Percentiles rank a stretch among this genome's conserved stretches.
phyloP scores from a whole-genome alignment of 1,140 invertebrate species.

The Helicoverpa armigera region DNA sequence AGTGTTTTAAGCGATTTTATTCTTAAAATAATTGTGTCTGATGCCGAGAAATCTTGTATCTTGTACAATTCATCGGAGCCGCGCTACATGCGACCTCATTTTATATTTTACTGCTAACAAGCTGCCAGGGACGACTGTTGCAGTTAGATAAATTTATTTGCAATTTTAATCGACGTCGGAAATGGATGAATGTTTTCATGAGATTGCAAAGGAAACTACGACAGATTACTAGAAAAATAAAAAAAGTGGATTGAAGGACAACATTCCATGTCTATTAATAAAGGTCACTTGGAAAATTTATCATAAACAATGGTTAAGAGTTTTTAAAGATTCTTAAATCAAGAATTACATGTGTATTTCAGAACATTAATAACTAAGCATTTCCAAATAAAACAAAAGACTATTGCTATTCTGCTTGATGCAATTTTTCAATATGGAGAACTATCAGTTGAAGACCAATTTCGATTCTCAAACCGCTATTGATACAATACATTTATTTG shows the following conservation, averaged over 20 bases:
- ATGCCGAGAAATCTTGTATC: constrained; percentile 24
- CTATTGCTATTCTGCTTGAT: no score
- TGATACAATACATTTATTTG: neutral
- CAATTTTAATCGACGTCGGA: neutral
- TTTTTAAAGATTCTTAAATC: no score
- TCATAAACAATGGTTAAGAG: no score
- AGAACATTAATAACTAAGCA: no score
- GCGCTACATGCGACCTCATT: constrained; percentile 34
- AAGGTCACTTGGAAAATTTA: no score
- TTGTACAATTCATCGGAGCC: constrained; percentile 12
- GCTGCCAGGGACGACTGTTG: constrained; percentile 20
- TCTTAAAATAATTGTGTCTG: constrained; percentile 31
- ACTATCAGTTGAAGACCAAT: neutral
- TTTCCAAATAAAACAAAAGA: no score
- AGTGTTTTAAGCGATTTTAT: neutral
- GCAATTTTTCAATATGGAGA: neutral
- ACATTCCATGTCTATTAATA: no score
- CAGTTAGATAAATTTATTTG: neutral
- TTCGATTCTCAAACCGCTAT: neutral
- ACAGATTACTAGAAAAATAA: no score
- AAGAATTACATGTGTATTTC: no score
- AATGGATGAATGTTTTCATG: neutral
- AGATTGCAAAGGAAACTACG: no score
- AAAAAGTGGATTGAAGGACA: no score
- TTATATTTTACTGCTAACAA: constrained; percentile 36